Percentiles rank a stretch among this genome's conserved stretches.
Conservation (phyloP, 2,888 invertebrate species). For the Pogonocherus hispidulus region DNA sequence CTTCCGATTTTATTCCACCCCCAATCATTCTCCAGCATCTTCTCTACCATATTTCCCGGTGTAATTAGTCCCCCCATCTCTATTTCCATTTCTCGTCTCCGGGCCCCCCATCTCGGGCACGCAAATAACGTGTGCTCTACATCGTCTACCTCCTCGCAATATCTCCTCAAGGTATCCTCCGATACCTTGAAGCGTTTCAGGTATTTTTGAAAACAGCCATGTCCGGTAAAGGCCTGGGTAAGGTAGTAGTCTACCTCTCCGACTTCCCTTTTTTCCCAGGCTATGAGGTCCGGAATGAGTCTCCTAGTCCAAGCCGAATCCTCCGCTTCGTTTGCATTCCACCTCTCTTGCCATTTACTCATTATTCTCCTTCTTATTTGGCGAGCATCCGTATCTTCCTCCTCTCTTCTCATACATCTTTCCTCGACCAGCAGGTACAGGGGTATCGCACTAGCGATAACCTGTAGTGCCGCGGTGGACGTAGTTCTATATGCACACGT, state of each 20-base stretch:
- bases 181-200: constrained; percentile 16
- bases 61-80: neutral
- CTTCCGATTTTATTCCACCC: neutral
- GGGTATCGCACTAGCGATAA: no score
- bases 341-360: neutral
- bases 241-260: no score
- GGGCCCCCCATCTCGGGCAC: neutral
- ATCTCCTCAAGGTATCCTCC: neutral
- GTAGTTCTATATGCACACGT: neutral
- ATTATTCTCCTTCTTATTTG: no score
- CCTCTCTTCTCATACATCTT: no score
- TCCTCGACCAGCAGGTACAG: no score
- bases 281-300: no score
- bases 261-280: no score
- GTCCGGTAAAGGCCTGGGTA: neutral
- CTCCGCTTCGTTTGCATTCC: neutral
- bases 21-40: neutral
- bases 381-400: no score
- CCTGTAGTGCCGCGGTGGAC: neutral
- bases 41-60: neutral
- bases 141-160: constrained; percentile 4
- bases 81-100: neutral
- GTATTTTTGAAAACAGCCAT: constrained; percentile 2
- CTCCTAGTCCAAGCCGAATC: neutral
- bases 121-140: neutral